These are phyloP conservation scores for Synergus laeviventris DNA, from an alignment of 2,888 invertebrate species.

Conservation along the genomic window DNA sequence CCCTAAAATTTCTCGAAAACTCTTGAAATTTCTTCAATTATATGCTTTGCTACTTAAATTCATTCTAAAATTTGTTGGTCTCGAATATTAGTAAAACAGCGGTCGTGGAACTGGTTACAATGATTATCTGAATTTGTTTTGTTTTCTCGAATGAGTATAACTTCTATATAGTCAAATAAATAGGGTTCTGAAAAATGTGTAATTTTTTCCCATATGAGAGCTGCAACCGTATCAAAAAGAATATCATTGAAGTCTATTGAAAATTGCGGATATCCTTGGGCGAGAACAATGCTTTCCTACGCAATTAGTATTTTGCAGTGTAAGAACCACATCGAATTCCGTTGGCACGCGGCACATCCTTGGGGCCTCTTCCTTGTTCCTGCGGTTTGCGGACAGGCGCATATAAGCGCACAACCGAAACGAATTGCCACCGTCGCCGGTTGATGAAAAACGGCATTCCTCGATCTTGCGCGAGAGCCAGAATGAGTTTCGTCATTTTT, in stretches of 20 bases:
- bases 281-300: slow-evolving; percentile 4
- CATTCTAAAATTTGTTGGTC: too few relatives aligned
- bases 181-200: too few relatives aligned
- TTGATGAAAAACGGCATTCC: slow-evolving; percentile 39
- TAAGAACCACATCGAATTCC: slow-evolving; percentile 26
- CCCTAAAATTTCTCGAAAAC: too few relatives aligned
- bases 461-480: slow-evolving; percentile 30
- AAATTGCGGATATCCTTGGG: not conserved
- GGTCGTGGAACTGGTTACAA: too few relatives aligned
- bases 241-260: not conserved
- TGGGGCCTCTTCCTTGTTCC: slow-evolving; percentile 23
- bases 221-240: not conserved
- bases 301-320: slow-evolving; percentile 27
- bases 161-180: too few relatives aligned
- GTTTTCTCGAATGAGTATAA: not conserved
- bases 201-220: not conserved
- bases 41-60: too few relatives aligned
- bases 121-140: not conserved
- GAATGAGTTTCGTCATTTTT: slow-evolving; percentile 37
- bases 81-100: too few relatives aligned
- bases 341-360: slow-evolving; percentile 23
- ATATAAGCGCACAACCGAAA: slow-evolving; percentile 24
- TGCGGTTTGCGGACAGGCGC: slow-evolving; percentile 33
- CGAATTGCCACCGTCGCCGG: slow-evolving; percentile 37
- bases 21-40: too few relatives aligned